Evolutionary conservation across 2,113 vertebrate species (phyloP).

Genomic region (Pogona vitticeps): DNA sequence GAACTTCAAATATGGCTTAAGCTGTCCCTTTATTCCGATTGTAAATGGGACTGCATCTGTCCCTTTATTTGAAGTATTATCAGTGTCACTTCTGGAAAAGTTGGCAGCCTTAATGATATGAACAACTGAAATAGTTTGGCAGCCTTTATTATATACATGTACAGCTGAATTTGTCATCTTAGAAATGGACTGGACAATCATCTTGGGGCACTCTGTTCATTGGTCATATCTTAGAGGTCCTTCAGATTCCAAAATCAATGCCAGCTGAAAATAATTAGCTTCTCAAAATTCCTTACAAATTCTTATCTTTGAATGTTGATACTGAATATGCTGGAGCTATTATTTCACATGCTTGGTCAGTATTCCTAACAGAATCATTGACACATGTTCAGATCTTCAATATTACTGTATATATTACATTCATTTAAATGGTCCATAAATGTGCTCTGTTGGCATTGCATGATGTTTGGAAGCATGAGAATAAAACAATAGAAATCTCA

Average conservation of each 20-base stretch:
- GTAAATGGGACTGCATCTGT: background rate
- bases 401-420: background rate
- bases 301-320: background rate
- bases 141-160: slow-evolving; percentile 14
- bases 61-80: background rate
- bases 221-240: background rate
- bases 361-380: background rate
- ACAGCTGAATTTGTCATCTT: slow-evolving; percentile 25
- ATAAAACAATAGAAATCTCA: background rate
- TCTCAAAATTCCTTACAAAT: background rate
- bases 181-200: background rate
- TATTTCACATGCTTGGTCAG: background rate
- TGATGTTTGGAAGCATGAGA: background rate
- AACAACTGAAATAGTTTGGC: slow-evolving; percentile 1
- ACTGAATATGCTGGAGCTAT: background rate
- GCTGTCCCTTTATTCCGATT: slow-evolving; percentile 8
- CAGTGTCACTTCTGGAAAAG: background rate
- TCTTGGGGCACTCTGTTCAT: background rate
- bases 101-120: slow-evolving; percentile 10
- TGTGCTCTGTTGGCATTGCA: background rate
- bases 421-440: background rate
- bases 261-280: background rate
- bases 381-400: background rate
- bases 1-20: slow-evolving; percentile 17
- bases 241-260: background rate